phyloP scores from a whole-genome alignment of 2,113 vertebrate species.

The Uria aalge region DNA sequence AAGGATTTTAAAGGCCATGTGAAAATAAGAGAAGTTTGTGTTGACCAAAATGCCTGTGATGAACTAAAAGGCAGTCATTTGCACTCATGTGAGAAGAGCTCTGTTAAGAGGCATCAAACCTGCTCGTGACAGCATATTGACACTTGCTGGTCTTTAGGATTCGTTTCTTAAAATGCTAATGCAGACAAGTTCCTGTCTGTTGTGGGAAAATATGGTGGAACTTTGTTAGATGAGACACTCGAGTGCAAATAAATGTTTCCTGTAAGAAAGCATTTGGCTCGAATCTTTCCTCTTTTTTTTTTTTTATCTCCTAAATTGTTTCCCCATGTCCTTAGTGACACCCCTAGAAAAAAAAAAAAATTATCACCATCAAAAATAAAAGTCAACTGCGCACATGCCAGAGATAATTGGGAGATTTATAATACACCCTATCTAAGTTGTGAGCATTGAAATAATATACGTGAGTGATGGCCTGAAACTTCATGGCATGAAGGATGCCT shows the following conservation, averaged over 20 bases:
- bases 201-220: conserved; percentile 51
- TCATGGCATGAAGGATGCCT: conserved; percentile 45
- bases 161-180: conserved; percentile 58
- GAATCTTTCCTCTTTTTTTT: background rate
- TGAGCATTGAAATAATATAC: conserved; percentile 37
- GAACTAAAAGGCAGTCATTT: conserved; percentile 39
- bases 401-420: conserved; percentile 47
- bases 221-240: conserved; percentile 47
- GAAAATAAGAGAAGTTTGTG: background rate
- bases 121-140: conserved; percentile 15
- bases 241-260: conserved; percentile 60
- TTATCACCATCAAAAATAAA: conserved; percentile 31
- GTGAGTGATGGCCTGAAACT: conserved; percentile 23
- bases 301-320: conserved; percentile 47
- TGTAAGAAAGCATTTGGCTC: conserved; percentile 53
- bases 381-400: conserved; percentile 32
- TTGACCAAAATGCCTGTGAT: conserved; percentile 47
- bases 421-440: background rate
- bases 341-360: background rate
- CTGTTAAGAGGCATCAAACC: conserved; percentile 18
- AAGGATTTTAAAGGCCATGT: background rate
- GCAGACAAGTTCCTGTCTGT: conserved; percentile 44
- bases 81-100: conserved; percentile 38
- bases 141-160: conserved; percentile 25
- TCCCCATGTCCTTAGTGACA: conserved; percentile 46